These are phyloP conservation scores for Heliconius nattereri DNA, from an alignment of 1,140 invertebrate species.

Conservation along the genomic window DNA sequence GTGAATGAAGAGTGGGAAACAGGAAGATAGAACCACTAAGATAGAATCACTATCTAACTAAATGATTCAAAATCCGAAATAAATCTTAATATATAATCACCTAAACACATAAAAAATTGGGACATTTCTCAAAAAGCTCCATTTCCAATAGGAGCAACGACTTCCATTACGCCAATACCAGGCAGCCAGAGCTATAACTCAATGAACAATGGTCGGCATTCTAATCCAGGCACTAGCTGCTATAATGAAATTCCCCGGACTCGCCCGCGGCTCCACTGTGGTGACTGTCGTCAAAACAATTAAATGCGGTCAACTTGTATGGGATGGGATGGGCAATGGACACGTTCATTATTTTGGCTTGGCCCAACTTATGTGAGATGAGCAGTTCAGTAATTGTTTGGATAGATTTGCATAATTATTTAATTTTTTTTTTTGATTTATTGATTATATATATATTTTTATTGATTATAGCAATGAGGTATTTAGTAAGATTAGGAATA, in stretches of 20 bases:
- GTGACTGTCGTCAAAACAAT: slow-evolving; percentile 54
- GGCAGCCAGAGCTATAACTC: slow-evolving; percentile 61
- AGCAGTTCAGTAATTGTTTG: not conserved
- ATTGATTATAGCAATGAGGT: too few species aligned
- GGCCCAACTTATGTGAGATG: slow-evolving; percentile 11
- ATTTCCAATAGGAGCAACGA: slow-evolving; percentile 18
- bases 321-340: slow-evolving; percentile 1
- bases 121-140: slow-evolving; percentile 23
- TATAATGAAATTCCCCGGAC: slow-evolving; percentile 71
- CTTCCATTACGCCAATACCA: slow-evolving; percentile 48
- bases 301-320: slow-evolving; percentile 34
- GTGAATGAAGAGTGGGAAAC: too few species aligned
- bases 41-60: too few species aligned
- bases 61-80: too few species aligned
- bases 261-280: slow-evolving; percentile 40
- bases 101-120: too few species aligned
- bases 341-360: slow-evolving; percentile 7
- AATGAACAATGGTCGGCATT: slow-evolving; percentile 70
- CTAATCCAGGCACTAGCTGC: slow-evolving; percentile 56
- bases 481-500: not conserved
- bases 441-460: too few species aligned
- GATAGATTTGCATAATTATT: not conserved
- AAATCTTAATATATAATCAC: too few species aligned
- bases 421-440: too few species aligned
- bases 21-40: too few species aligned